phyloP scores from a whole-genome alignment of 2,888 invertebrate species.

The Melinaea marsaeus region DNA sequence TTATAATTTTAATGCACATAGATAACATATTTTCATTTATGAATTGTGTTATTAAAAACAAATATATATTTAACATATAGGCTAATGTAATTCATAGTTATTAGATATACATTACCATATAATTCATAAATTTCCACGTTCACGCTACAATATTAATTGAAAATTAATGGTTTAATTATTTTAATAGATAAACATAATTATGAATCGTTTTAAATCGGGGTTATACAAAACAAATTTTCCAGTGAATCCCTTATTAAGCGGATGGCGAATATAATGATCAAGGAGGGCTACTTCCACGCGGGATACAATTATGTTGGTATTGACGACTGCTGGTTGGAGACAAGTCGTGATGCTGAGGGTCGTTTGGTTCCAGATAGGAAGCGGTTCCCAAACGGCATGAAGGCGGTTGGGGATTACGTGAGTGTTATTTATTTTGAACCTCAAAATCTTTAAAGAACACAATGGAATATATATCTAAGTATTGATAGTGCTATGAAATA shows the following conservation, averaged over 20 bases:
- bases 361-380: constrained; percentile 80
- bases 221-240: constrained; percentile 15
- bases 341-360: constrained; percentile 76
- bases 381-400: constrained; percentile 86
- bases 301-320: constrained; percentile 86
- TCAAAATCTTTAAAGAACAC: not conserved
- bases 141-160: no score
- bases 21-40: no score
- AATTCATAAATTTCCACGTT: no score
- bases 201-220: no score
- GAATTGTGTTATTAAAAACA: no score
- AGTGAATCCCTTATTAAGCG: constrained; percentile 81
- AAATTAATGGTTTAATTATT: no score
- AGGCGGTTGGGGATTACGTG: constrained; percentile 84
- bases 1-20: no score
- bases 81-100: no score
- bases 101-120: no score
- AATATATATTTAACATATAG: no score
- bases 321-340: constrained; percentile 88
- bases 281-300: constrained; percentile 82
- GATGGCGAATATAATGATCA: constrained; percentile 79
- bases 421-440: constrained; percentile 39
- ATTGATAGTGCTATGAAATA: not conserved
- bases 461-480: no score
- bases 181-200: no score